phyloP scores from a whole-genome alignment of 1,140 invertebrate species.

The Drosophila burlai region DNA sequence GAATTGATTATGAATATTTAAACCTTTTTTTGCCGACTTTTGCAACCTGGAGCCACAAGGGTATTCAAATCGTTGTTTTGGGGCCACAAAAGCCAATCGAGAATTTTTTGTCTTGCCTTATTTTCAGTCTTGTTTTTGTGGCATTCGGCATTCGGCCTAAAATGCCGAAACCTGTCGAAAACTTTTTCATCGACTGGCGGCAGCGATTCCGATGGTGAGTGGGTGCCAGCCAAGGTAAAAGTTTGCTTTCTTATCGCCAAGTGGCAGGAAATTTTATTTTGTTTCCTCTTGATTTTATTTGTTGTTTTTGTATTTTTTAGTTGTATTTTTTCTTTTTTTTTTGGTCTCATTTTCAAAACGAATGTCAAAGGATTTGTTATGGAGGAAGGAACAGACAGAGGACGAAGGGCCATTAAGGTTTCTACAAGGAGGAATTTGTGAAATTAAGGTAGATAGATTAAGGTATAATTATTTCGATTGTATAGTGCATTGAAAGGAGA shows the following conservation, averaged over 20 bases:
- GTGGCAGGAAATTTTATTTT: constrained; percentile 35
- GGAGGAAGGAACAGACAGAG: neutral
- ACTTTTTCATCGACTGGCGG: constrained; percentile 47
- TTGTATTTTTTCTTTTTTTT: constrained; percentile 1
- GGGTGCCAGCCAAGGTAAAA: constrained; percentile 33
- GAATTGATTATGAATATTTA: constrained; percentile 5
- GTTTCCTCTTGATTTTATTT: constrained; percentile 5
- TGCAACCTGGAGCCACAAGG: neutral
- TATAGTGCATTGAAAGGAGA: neutral
- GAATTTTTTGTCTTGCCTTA: constrained; percentile 3
- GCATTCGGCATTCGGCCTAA: constrained; percentile 52
- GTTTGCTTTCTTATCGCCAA: constrained; percentile 43
- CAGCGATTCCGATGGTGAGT: constrained; percentile 19
- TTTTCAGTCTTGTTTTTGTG: constrained; percentile 27
- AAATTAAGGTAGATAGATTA: neutral
- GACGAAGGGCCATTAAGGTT: neutral
- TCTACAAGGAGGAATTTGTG: no score
- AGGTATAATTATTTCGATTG: neutral
- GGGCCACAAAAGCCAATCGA: no score
- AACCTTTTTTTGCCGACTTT: neutral
- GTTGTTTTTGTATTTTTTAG: neutral
- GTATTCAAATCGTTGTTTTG: constrained; percentile 12
- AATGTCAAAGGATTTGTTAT: constrained; percentile 14
- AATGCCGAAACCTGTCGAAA: constrained; percentile 50
- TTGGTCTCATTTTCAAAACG: constrained; percentile 4